Base-by-base conservation (phyloP, 1,140 invertebrate species). In the Aradophagus sp. region DNA sequence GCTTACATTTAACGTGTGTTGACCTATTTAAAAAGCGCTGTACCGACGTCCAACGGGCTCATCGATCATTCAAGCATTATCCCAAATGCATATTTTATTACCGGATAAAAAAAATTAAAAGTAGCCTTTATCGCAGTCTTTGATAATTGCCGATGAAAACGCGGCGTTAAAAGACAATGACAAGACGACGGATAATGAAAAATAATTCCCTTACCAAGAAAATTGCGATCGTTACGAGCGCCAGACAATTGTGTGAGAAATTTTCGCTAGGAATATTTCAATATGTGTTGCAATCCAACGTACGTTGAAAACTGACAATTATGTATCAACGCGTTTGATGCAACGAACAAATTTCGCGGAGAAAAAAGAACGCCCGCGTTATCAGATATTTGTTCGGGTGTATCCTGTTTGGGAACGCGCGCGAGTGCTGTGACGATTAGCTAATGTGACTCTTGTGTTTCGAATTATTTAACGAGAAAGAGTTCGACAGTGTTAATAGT, bases 251-350 rank as follows among this genome's bases (percentile, higher is more conserved):
- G 61, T 56, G 36, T 65, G 50, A 48, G 50, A 65, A 55, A 39
- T 65, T 55, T 65, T 65, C 61, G 11, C 50, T 35, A 19, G 27
- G 58, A 39, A 39, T 42, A 48, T 56, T 65, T 41, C 50, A 48
- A 55, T 55, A 41, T 34, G 14, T 53, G 32, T 48, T 13, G 61
- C 19, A 65, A 66, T 23, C 34, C 35, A 47, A 45, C 19, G 41
- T 27, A 32, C 15, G 35, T 23, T 39, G 41, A 47, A 56, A 42
- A 55, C 62, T 56, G 52, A 50, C 42, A 56, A 56, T 66, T 66
- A 66, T 15, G 13, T 55, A 53, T 65, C 48, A 65, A 65, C 44
- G 20, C 15, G 41, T 55, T 66, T 56, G 27, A 48, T 48, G 42
- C 34, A 55, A 38, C 32, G 39, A 52, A 12, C 13, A 19, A 20